Percentiles rank a stretch among this genome's conserved stretches.
These are phyloP conservation scores for Turritopsis dohrnii DNA, from an alignment of 30 jellyfish, hydroid and myxozoan genomes.

Conservation along the genomic window DNA sequence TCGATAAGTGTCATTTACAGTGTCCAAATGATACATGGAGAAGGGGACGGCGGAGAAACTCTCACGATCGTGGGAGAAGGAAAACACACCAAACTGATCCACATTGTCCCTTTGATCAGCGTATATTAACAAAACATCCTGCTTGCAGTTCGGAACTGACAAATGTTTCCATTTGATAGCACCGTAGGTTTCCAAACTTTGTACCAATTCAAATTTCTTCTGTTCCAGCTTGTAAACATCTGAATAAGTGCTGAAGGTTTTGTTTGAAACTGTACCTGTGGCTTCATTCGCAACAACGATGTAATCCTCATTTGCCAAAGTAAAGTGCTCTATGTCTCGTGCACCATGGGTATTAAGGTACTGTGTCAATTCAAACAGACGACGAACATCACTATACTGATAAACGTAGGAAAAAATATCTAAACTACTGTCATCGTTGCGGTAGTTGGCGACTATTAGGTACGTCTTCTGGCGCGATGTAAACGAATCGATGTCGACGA, in stretches of 20 bases:
- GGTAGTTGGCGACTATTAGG: constrained; percentile 48
- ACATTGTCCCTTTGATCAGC: constrained; percentile 51
- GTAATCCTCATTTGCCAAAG: constrained; percentile 27
- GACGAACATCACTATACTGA: constrained; percentile 24
- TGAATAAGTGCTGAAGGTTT: constrained; percentile 38
- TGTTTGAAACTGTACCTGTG: constrained; percentile 15
- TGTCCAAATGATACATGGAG: constrained; percentile 32
- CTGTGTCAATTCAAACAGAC: constrained; percentile 34
- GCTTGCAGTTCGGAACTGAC: constrained; percentile 49
- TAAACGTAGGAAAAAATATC: constrained; percentile 46
- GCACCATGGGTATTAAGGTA: constrained; percentile 66
- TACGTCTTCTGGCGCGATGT: constrained; percentile 6
- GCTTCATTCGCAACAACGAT: constrained; percentile 64
- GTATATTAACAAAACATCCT: constrained; percentile 41
- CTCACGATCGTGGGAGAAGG: constrained; percentile 37
- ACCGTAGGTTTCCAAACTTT: constrained; percentile 43
- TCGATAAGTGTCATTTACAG: constrained; percentile 21
- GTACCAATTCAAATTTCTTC: constrained; percentile 37
- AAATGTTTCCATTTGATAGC: constrained; percentile 54
- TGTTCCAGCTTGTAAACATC: constrained; percentile 30
- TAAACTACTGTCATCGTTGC: constrained; percentile 26
- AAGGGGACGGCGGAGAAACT: constrained; percentile 47
- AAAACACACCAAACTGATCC: constrained; percentile 65
- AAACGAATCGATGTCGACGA: constrained; percentile 55
- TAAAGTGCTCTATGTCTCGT: constrained; percentile 52